Conservation (phyloP, 2,797 vertebrate genomes). For the Paratrypauchen microcephalus region DNA sequence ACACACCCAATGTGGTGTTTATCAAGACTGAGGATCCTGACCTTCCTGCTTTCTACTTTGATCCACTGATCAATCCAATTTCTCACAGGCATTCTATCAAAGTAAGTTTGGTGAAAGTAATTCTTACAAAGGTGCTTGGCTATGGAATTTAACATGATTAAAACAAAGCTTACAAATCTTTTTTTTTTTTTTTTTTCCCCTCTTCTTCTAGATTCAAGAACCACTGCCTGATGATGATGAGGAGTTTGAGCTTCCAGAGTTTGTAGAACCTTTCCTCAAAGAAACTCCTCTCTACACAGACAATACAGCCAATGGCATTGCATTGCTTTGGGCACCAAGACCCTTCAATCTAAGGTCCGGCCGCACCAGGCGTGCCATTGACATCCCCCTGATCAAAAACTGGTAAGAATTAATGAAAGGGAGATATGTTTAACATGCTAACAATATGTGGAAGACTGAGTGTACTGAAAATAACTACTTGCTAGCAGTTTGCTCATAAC, state of each 20-base stretch:
- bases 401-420: slow-evolving; percentile 77
- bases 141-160: slow-evolving; percentile 45
- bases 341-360: slow-evolving; percentile 97
- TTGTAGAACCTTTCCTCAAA: slow-evolving; percentile 95
- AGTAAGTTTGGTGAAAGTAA: slow-evolving; percentile 66
- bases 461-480: neutral
- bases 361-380: slow-evolving; percentile 92
- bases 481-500: neutral
- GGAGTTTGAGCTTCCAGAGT: slow-evolving; percentile 97
- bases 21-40: slow-evolving; percentile 99
- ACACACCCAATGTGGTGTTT: slow-evolving; percentile 97
- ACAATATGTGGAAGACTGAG: neutral
- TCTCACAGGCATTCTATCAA: slow-evolving; percentile 98
- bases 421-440: neutral
- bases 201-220: slow-evolving; percentile 94
- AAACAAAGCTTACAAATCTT: slow-evolving; percentile 8
- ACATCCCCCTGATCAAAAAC: slow-evolving; percentile 98
- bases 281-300: slow-evolving; percentile 97
- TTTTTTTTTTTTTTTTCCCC: neutral
- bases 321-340: slow-evolving; percentile 94
- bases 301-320: slow-evolving; percentile 97
- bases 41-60: slow-evolving; percentile 98
- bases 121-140: slow-evolving; percentile 65
- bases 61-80: slow-evolving; percentile 98
- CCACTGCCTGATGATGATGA: slow-evolving; percentile 97